phyloP scores from a whole-genome alignment of 53 echinoderm and acorn worm genomes.

The Apostichopus leukothele region DNA sequence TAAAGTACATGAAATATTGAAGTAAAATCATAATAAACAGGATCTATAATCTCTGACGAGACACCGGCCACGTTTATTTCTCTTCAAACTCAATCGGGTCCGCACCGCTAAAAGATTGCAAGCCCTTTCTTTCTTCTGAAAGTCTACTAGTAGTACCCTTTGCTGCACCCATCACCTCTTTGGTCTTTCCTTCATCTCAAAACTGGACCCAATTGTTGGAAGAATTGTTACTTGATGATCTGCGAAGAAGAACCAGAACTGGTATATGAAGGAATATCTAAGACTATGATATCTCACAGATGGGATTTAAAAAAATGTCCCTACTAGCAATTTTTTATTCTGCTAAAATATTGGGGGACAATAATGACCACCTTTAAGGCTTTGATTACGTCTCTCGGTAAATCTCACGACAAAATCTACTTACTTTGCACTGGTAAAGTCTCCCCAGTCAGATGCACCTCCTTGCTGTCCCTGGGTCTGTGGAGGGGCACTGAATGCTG shows the following conservation, averaged over 20 bases:
- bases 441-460: constrained; percentile 77
- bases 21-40: no score
- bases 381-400: no score
- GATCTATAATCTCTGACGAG: no score
- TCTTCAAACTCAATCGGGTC: neutral
- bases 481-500: neutral
- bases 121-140: neutral
- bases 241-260: neutral
- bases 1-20: no score
- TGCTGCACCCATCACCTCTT: neutral
- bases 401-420: constrained; percentile 8
- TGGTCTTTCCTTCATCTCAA: constrained; percentile 10
- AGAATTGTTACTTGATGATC: constrained; percentile 37
- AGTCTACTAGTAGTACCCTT: neutral
- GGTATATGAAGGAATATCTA: no score
- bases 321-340: no score
- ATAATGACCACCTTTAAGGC: no score
- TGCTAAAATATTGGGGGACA: no score
- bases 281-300: no score
- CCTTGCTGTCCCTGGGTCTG: constrained; percentile 52
- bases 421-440: constrained; percentile 89
- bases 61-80: neutral
- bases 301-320: no score
- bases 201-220: constrained; percentile 57
- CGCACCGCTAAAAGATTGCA: neutral